Evolutionary conservation across 2,888 invertebrate species (phyloP).

Genomic region (Plusia festucae): DNA sequence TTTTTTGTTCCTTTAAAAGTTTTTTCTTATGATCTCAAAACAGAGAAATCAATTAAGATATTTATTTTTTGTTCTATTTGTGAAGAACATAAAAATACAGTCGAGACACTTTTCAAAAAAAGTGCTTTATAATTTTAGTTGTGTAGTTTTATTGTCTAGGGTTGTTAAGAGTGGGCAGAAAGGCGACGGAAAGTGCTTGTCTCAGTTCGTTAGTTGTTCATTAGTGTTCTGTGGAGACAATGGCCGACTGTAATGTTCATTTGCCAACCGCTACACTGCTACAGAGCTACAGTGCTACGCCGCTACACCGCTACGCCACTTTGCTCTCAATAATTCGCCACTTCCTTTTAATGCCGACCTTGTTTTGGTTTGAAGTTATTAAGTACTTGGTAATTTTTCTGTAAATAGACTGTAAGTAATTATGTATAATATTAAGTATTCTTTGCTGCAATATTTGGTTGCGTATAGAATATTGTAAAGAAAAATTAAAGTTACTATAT

Average conservation of each 20-base stretch:
- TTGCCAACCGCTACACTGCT: constrained; percentile 47
- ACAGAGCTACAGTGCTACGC: constrained; percentile 22
- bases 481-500: no score
- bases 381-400: constrained; percentile 15
- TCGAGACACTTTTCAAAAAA: constrained; percentile 11
- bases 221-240: constrained; percentile 66
- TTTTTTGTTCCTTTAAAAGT: no score
- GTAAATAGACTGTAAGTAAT: not conserved
- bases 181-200: constrained; percentile 60
- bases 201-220: constrained; percentile 72
- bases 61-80: no score
- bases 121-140: constrained; percentile 25
- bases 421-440: no score
- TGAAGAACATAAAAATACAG: not conserved
- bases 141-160: constrained; percentile 35
- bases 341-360: constrained; percentile 41
- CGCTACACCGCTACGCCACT: constrained; percentile 36
- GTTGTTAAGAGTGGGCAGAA: constrained; percentile 46
- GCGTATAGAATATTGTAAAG: no score
- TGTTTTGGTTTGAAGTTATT: constrained; percentile 31
- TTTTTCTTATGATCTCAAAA: no score
- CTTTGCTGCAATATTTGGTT: no score
- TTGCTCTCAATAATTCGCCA: constrained; percentile 41
- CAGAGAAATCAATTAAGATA: not conserved
- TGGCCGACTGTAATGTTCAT: constrained; percentile 61